Percentiles rank a stretch among this genome's conserved stretches.
These are phyloP conservation scores for Sinhomidia bicolor DNA, from an alignment of 2,888 invertebrate genomes.

Conservation along the genomic window DNA sequence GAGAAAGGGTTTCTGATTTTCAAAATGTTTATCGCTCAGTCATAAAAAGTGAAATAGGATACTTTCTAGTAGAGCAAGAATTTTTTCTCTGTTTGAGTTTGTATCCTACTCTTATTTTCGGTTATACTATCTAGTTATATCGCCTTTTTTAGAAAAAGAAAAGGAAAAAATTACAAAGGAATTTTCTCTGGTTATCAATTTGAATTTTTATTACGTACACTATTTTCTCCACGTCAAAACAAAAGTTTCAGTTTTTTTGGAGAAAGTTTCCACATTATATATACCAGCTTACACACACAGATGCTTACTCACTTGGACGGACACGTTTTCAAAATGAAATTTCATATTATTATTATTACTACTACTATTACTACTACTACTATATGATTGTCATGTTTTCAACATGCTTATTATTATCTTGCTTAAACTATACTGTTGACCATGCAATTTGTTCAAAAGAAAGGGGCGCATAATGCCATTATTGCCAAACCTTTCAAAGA, in stretches of 20 bases:
- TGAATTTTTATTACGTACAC: constrained; percentile 59
- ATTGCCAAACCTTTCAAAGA: no score
- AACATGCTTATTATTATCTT: no score
- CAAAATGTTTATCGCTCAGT: constrained; percentile 56
- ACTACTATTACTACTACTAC: no score
- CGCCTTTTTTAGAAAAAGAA: not conserved
- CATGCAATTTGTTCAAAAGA: no score
- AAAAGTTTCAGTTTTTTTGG: constrained; percentile 41
- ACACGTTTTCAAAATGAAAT: not conserved
- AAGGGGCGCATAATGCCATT: no score
- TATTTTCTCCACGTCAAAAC: constrained; percentile 5
- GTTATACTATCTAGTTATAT: not conserved
- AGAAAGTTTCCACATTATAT: constrained; percentile 9
- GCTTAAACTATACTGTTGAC: no score
- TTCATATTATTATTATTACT: not conserved
- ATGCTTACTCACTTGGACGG: not conserved
- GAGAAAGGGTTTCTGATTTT: constrained; percentile 35
- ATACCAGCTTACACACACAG: no score
- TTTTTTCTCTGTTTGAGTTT: not conserved
- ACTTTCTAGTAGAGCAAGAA: constrained; percentile 5
- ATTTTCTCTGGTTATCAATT: constrained; percentile 40
- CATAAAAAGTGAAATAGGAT: constrained; percentile 59
- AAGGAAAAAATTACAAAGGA: not conserved
- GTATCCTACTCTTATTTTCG: constrained; percentile 1
- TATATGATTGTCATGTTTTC: no score